Evolutionary conservation across 1,140 invertebrate genomes (phyloP), one percentile per base, ranked within the genome.

Genomic region (Macrobrachium nipponense): DNA sequence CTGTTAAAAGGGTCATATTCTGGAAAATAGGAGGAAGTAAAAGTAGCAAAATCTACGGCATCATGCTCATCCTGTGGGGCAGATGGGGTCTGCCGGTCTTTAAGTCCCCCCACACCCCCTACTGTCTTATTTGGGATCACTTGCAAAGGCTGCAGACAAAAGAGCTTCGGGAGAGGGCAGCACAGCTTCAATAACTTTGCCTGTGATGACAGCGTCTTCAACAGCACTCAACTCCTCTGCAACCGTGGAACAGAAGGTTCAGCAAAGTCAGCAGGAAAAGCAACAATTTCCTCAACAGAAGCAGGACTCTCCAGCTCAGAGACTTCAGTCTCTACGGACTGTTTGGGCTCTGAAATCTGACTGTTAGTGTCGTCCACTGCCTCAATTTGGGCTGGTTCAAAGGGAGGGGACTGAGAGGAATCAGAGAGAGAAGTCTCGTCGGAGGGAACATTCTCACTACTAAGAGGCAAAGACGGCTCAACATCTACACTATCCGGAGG

Each of bases 81-180:
- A 44, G 8, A 18, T 20, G 20, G 11, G 5, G 36, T 10, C 44
- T 11, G 4, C 15, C 20, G 44, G 6, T 62, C 6, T 36, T 36
- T 3, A n/a, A n/a, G n/a, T n/a, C n/a, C 2, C 2, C 60, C 70
- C 14, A 73, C 70, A 82, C 70, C n/a, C n/a, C n/a, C 70, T 82
- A 82, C 80, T 82, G 60, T 75, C 80, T 11, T n/a, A n/a, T n/a
- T 23, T 59, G 23, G 17, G 14, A 58, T 51, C 44, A 12, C 44
- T 36, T 27, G 64, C 44, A 75, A 82, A 75, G 27, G 80, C 70
- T 43, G 70, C 70, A 36, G 70, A 58, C 20, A 75, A 73, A 11
- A 64, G 80, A 44, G 43, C 61, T 7, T 82, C 68, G 20, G 18
- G 23, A 18, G 68, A 43, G 75, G 58, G 64, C 59, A 75, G 59